Conservation (phyloP, 2,797 vertebrate species). For the Eutrigla gurnardus region DNA sequence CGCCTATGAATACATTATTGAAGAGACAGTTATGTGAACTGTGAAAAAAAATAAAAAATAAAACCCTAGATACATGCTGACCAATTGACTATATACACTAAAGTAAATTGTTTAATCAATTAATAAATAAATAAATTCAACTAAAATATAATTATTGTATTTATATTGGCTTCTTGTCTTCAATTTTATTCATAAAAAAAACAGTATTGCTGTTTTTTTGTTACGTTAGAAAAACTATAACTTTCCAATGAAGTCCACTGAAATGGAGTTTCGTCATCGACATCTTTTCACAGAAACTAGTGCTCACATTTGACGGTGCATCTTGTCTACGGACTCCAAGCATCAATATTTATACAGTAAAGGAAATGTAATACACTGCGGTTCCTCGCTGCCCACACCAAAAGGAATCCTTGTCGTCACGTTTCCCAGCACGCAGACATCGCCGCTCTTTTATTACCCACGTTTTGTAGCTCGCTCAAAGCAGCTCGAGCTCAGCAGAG, state of each 20-base stretch:
- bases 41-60: too few species aligned
- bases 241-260: neutral
- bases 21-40: too few species aligned
- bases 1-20: too few species aligned
- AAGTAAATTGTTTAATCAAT: neutral
- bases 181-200: neutral
- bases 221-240: neutral
- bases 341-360: constrained; percentile 14
- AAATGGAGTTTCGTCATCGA: neutral
- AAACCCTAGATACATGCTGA: neutral
- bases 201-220: neutral
- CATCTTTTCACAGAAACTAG: neutral
- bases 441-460: constrained; percentile 13
- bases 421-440: constrained; percentile 23
- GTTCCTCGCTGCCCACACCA: constrained; percentile 27
- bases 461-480: constrained; percentile 2
- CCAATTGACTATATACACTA: neutral
- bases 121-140: too few species aligned
- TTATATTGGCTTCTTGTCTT: neutral
- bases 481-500: neutral
- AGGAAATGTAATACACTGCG: constrained; percentile 38
- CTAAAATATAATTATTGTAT: neutral
- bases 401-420: constrained; percentile 30
- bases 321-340: constrained; percentile 13
- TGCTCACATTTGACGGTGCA: neutral